phyloP scores from a whole-genome alignment of 2,888 invertebrate genomes.

The Drosophila subsilvestris region DNA sequence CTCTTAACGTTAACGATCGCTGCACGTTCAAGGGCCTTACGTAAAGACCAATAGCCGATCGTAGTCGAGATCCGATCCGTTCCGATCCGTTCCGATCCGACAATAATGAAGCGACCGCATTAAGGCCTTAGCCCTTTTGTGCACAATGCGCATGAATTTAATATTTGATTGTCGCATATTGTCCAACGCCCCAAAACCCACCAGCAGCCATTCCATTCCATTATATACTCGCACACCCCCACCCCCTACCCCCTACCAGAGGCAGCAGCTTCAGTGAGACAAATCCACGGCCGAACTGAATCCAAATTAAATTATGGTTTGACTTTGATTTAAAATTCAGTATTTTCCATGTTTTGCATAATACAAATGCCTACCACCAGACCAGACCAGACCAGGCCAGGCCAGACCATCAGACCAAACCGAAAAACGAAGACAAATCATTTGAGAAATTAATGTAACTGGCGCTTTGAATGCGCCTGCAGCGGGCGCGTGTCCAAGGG shows the following conservation, averaged over 20 bases:
- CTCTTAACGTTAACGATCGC: constrained; percentile 64
- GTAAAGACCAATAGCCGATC: constrained; percentile 50
- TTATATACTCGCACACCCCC: constrained; percentile 38
- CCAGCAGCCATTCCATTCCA: constrained; percentile 14
- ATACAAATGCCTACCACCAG: constrained; percentile 71
- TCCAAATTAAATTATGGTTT: constrained; percentile 64
- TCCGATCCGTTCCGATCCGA: neutral
- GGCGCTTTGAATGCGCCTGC: constrained; percentile 69
- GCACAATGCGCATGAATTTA: constrained; percentile 52
- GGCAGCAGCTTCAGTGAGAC: constrained; percentile 3
- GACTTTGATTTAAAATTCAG: constrained; percentile 66
- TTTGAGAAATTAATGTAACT: constrained; percentile 69
- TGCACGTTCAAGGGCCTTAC: constrained; percentile 76
- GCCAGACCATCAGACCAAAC: too few relatives aligned
- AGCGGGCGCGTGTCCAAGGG: constrained; percentile 23
- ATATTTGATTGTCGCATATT: constrained; percentile 61
- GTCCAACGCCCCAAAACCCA: constrained; percentile 40
- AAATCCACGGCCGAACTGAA: constrained; percentile 64
- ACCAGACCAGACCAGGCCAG: constrained; percentile 7
- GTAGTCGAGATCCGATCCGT: neutral
- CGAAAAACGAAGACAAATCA: constrained; percentile 26
- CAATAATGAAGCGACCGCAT: constrained; percentile 27
- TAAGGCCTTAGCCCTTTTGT: constrained; percentile 59
- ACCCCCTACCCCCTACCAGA: too few relatives aligned
- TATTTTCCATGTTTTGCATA: constrained; percentile 79